Percentiles rank a stretch among this genome's conserved stretches.
Evolutionary conservation across 2,888 invertebrate genomes (phyloP).

Genomic region (Thera obeliscata): DNA sequence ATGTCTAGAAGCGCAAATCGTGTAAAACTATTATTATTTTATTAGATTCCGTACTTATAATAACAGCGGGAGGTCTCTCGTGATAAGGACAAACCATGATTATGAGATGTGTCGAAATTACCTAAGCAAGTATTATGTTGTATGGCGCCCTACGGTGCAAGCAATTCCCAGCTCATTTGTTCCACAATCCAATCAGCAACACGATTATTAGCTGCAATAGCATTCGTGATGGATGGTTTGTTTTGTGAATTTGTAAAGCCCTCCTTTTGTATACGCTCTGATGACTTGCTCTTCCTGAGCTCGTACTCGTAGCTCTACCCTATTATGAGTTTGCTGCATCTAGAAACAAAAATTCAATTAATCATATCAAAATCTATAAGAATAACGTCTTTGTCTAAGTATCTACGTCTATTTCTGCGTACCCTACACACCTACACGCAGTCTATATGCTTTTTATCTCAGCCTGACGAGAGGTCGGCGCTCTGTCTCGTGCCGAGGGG

Average conservation of each 20-base stretch:
- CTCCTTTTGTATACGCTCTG: neutral
- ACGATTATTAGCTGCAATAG: constrained; percentile 34
- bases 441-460: constrained; percentile 34
- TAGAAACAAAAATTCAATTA: no score
- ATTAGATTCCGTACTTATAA: constrained; percentile 56
- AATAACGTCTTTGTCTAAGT: neutral
- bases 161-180: constrained; percentile 39
- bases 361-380: neutral
- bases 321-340: neutral
- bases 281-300: neutral
- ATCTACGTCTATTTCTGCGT: neutral
- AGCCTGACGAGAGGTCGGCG: constrained; percentile 47
- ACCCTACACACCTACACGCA: constrained; percentile 20
- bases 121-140: constrained; percentile 25
- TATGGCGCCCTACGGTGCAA: constrained; percentile 45
- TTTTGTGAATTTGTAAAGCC: constrained; percentile 25
- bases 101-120: constrained; percentile 42
- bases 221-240: constrained; percentile 38
- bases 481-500: constrained; percentile 53
- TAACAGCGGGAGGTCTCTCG: constrained; percentile 53
- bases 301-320: neutral
- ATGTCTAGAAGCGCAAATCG: constrained; percentile 33
- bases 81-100: constrained; percentile 41
- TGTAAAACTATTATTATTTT: constrained; percentile 56
- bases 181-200: constrained; percentile 39